Evolutionary conservation across 2,113 vertebrate genomes (phyloP).

Genomic region (Sander lucioperca): DNA sequence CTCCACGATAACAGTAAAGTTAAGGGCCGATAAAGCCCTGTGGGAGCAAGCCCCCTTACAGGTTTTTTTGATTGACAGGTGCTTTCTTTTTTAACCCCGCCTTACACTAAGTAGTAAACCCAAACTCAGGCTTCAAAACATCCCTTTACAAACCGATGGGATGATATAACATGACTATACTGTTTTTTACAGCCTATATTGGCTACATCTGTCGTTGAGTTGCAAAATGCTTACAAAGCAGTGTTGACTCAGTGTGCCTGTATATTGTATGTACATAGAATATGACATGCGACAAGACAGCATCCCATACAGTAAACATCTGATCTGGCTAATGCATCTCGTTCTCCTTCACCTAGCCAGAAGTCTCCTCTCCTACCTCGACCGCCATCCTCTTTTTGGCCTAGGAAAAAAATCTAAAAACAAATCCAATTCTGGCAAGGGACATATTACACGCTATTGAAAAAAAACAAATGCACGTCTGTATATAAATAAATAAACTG

Average conservation of each 20-base stretch:
- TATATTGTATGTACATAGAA: neutral
- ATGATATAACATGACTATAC: neutral
- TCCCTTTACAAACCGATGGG: neutral
- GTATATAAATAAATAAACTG: conserved; percentile 30
- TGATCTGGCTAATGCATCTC: neutral
- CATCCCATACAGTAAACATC: neutral
- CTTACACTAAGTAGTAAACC: neutral
- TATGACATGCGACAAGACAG: conserved; percentile 4
- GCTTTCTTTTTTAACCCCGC: neutral
- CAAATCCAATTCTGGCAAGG: conserved; percentile 9
- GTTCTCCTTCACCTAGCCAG: neutral
- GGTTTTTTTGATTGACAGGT: neutral
- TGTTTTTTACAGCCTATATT: neutral
- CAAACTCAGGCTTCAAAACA: neutral
- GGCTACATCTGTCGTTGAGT: neutral
- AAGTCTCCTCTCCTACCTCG: neutral
- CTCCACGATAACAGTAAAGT: neutral
- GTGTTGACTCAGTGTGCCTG: neutral
- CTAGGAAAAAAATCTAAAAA: conserved; percentile 1
- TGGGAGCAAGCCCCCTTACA: too few species aligned
- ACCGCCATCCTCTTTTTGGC: rapidly evolving
- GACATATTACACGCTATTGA: neutral
- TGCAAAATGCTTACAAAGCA: conserved; percentile 9
- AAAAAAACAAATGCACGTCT: conserved; percentile 24
- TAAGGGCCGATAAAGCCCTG: neutral